Percentiles rank a stretch among this genome's conserved stretches.
Conservation (phyloP, 2,888 invertebrate species). For the Scrobipalpa atriplicella region DNA sequence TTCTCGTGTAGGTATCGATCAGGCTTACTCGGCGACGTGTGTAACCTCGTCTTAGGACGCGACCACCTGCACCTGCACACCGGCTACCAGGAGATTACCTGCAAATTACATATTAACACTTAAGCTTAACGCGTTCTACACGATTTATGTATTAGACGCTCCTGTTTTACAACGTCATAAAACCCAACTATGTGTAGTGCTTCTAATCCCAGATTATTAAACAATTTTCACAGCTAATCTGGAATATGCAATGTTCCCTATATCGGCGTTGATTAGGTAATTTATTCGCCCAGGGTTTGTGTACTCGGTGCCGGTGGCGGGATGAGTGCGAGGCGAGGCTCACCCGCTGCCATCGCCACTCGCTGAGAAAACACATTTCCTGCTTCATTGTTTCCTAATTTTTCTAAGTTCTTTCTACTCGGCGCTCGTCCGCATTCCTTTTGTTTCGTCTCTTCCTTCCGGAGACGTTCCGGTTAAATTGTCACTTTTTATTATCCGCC, state of each 20-base stretch:
- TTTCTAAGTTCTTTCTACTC: conserved; percentile 67
- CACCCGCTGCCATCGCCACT: conserved; percentile 41
- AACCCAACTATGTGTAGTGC: conserved; percentile 1
- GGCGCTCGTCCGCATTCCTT: conserved; percentile 55
- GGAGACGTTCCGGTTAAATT: conserved; percentile 68
- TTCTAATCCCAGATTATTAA: background rate
- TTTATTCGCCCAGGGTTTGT: conserved; percentile 16
- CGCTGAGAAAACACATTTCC: conserved; percentile 67
- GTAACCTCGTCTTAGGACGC: conserved; percentile 34
- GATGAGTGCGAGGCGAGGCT: conserved; percentile 4
- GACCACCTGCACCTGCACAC: conserved; percentile 14
- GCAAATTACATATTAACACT: conserved; percentile 24
- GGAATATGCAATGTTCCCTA: background rate
- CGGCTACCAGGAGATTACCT: conserved; percentile 15
- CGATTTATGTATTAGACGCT: background rate
- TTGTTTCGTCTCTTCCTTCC: conserved; percentile 68
- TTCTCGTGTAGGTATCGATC: conserved; percentile 41
- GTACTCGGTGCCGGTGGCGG: background rate
- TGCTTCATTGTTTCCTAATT: conserved; percentile 74
- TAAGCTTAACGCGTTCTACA: conserved; percentile 18
- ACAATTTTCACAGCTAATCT: background rate
- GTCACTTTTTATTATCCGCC: conserved; percentile 68
- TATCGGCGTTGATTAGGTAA: conserved; percentile 13
- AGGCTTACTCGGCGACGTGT: conserved; percentile 33
- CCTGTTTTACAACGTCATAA: conserved; percentile 2